Evolutionary conservation across 2,888 invertebrate species (phyloP).

Genomic region (Arenicola marina): DNA sequence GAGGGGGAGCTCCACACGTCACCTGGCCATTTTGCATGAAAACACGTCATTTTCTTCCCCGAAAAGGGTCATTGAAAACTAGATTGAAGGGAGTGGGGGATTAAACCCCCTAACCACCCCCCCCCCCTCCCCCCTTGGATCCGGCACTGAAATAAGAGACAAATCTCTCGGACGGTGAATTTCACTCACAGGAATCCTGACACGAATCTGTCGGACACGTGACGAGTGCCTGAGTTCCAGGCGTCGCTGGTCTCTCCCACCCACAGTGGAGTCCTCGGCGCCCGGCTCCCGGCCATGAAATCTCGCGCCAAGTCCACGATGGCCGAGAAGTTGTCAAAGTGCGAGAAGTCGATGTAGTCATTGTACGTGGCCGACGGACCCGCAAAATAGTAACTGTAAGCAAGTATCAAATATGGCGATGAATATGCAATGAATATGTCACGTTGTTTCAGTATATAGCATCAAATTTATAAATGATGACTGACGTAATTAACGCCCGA

Average conservation of each 20-base stretch:
- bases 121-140: too few relatives aligned
- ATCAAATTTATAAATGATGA: too few relatives aligned
- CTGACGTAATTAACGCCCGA: too few relatives aligned
- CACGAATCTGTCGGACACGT: conserved; percentile 71
- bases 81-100: background rate
- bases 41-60: too few relatives aligned
- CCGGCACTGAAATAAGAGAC: too few relatives aligned
- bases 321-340: conserved; percentile 69
- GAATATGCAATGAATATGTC: background rate
- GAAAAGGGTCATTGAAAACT: background rate
- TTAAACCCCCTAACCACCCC: too few relatives aligned
- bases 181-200: conserved; percentile 76
- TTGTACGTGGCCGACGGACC: conserved; percentile 60
- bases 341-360: conserved; percentile 64
- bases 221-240: conserved; percentile 75
- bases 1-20: too few relatives aligned
- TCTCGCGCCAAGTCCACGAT: conserved; percentile 5
- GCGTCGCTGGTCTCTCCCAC: conserved; percentile 74
- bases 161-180: too few relatives aligned
- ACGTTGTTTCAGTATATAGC: too few relatives aligned
- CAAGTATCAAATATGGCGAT: conserved; percentile 63
- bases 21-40: too few relatives aligned
- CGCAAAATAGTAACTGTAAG: conserved; percentile 71
- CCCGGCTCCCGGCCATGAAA: conserved; percentile 34
- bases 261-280: conserved; percentile 63